Evolutionary conservation across 2,797 vertebrate genomes (phyloP), one percentile per base, ranked within the genome.

Genomic region (Malacoraja senta): DNA sequence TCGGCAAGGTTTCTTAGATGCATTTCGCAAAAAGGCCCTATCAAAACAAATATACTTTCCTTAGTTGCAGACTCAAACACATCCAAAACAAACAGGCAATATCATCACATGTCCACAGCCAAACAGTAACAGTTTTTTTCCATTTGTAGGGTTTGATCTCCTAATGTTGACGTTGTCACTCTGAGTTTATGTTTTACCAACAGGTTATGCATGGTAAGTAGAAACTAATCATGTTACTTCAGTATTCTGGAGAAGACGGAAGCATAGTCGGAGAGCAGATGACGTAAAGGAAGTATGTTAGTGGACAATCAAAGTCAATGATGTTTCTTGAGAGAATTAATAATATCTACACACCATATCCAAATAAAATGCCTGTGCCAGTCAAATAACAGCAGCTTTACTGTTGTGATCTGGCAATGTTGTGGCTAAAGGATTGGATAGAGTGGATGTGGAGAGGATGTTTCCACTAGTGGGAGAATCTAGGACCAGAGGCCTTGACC

Each of bases 41-140:
- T 29, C 63, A 63, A 86, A 86, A 8, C 83, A n/a, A 86, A 86
- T 26, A 12, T 44, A 83, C 83, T 86, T 63, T 86, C 61, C 83
- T 65, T 86, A 86, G 83, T 32, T 86, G 84, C 63, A 68, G 84
- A 88, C n/a, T 88, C 84, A 88, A 35, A 63, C 65, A 88, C 84
- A 88, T 88, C 63, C 84, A 88, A 88, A 88, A 86, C 81, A 84
- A 86, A 35, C 84, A 88, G 63, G 84, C 84, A 68, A 68, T 24
- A 88, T 88, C 61, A 88, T 88, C 61, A 68, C 32, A 68, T 21
- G 61, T 8, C 63, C 65, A 88, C 21, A 44, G 21, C 84, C 38
- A 68, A 88, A 88, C 15, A 68, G 63, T 88, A 21, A 61, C 61
- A 86, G 83, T 29, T 86, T 86, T 38, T 53, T 86, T 63, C 58